A percentile compares a stretch with the other conserved stretches of the same genome.
Evolutionary conservation across 2,113 vertebrate genomes (phyloP).

Genomic region (Rhinoderma darwinii): DNA sequence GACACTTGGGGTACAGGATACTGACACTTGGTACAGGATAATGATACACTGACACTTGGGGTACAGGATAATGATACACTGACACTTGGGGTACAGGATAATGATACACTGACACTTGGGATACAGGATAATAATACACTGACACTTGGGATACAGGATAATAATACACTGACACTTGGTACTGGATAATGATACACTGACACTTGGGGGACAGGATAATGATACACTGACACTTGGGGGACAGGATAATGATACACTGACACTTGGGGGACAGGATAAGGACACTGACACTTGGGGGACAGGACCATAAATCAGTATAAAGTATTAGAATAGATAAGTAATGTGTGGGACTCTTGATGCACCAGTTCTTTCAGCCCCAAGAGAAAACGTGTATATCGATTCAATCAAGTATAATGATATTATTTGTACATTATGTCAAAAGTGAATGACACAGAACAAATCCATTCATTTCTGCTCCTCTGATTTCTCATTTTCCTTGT

Average conservation of each 20-base stretch:
- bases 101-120: not conserved
- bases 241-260: not conserved
- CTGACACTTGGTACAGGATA: too few species aligned
- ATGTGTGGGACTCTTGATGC: too few species aligned
- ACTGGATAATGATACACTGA: not conserved
- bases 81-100: not conserved
- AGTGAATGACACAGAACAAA: not conserved
- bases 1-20: not conserved
- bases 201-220: not conserved
- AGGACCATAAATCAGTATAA: too few species aligned
- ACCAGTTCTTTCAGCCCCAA: too few species aligned
- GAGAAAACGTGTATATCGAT: too few species aligned
- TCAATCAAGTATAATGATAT: too few species aligned
- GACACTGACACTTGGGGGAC: not conserved
- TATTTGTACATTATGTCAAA: too few species aligned
- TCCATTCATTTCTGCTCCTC: constrained; percentile 6
- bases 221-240: not conserved
- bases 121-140: not conserved
- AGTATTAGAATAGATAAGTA: too few species aligned
- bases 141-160: not conserved
- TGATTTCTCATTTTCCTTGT: not conserved
- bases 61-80: not conserved
- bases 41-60: not conserved
- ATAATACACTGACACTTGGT: not conserved
- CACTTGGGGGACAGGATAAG: not conserved